Base-by-base conservation (phyloP, 1,140 invertebrate genomes). In the Drosophila melanica region DNA sequence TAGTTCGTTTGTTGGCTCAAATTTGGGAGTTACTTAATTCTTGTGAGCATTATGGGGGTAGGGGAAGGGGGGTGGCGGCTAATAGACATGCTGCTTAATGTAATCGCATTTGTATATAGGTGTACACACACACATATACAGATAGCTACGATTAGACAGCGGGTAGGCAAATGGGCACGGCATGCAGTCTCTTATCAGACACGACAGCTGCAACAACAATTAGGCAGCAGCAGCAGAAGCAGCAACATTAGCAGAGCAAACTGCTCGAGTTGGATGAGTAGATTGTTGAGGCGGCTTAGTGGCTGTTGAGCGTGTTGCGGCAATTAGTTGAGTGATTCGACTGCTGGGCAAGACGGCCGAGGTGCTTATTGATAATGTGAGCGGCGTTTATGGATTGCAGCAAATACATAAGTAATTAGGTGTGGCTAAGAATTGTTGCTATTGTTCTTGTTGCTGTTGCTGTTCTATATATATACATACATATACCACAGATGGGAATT, bases 311-410 rank as follows among this genome's bases (percentile, higher is more conserved):
- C 62, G 77, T 81, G 77, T 86, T 70, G 66, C 58, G 48, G 68
- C 81, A 85, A 85, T 86, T 86, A 85, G 81, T 70, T 72, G 77
- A 79, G 81, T 85, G 77, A 75, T 75, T 75, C 81, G 62, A 82
- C 80, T 84, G 80, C 35, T 72, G 66, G 59, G 50, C 65, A 44
- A 7, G 30, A 30, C 16, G 27, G 12, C 12, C 14, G 37, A 23
- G 48, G 59, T 45, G 37, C 41, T 42, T 14, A 23, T 58, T 45
- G 55, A 58, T 58, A 33, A 30, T 51, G 48, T 27, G 33, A 37
- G 14, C 44, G 51, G 16, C 68, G 44, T 58, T 75, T 75, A 71
- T 70, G 67, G 58, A 75, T 75, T 75, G 72, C 54, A 58, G 59
- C 72, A 59, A 70, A 68, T 73, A 27, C 27, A 27, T 27, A 73